Percentiles rank a stretch among this genome's conserved stretches.
These are phyloP conservation scores for Mesorhabditis belari DNA, from an alignment of 2,888 invertebrate species.

Conservation along the genomic window DNA sequence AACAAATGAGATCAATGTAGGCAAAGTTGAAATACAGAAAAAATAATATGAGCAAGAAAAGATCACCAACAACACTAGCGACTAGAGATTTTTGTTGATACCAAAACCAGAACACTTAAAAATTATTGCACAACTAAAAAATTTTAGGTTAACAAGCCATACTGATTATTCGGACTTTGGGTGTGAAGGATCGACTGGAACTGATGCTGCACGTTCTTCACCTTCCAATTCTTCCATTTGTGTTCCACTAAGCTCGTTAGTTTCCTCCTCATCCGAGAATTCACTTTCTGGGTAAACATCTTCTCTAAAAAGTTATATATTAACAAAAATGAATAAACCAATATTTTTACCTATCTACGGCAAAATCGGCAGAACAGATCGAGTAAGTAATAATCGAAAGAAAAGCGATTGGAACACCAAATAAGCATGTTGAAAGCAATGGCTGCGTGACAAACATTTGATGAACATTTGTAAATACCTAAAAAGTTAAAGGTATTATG, in stretches of 20 bases:
- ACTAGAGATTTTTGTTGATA: too few relatives aligned
- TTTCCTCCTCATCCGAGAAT: neutral
- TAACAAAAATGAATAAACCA: too few relatives aligned
- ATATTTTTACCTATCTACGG: slow-evolving; percentile 50
- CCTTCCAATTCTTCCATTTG: too few relatives aligned
- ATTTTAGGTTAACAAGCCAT: neutral
- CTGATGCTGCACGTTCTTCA: too few relatives aligned
- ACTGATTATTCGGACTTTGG: neutral
- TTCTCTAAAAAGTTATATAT: too few relatives aligned
- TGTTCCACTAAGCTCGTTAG: neutral
- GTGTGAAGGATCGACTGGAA: neutral
- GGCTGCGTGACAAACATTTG: slow-evolving; percentile 60
- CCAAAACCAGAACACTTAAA: neutral
- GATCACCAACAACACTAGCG: too few relatives aligned
- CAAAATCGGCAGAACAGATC: slow-evolving; percentile 84
- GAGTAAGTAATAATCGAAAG: slow-evolving; percentile 84
- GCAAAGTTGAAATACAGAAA: too few relatives aligned
- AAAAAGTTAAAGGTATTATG: neutral
- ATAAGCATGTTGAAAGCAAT: slow-evolving; percentile 81
- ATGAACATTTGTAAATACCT: slow-evolving; percentile 27
- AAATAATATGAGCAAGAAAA: too few relatives aligned
- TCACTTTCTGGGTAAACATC: neutral
- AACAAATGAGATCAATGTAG: too few relatives aligned
- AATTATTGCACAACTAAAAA: neutral
- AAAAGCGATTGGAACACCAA: slow-evolving; percentile 87